phyloP scores from a whole-genome alignment of 2,888 invertebrate species.

The Platerodrilus igneus region DNA sequence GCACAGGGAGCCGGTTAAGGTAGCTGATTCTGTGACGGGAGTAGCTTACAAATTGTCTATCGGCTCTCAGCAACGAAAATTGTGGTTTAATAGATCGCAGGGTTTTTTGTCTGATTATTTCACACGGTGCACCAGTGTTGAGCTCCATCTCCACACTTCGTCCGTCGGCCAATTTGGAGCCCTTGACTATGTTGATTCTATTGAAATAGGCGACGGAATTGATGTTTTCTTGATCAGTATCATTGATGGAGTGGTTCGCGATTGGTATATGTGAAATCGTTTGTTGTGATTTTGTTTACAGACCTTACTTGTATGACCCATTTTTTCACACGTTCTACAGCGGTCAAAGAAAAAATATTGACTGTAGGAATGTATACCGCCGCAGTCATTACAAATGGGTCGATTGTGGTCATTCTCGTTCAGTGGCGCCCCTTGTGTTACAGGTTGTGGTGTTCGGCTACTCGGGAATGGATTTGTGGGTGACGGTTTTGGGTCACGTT shows the following conservation, averaged over 20 bases:
- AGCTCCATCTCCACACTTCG: slow-evolving; percentile 13
- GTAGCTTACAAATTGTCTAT: slow-evolving; percentile 13
- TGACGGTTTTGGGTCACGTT: neutral
- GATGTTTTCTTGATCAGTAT: no score
- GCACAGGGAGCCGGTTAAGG: no score
- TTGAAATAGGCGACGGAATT: no score
- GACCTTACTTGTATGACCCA: slow-evolving; percentile 12
- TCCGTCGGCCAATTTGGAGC: slow-evolving; percentile 12
- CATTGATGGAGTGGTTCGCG: no score
- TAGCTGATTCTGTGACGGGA: slow-evolving; percentile 13
- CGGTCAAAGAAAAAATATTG: slow-evolving; percentile 11
- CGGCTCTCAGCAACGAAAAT: neutral
- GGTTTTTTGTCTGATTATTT: slow-evolving; percentile 11
- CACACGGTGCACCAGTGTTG: slow-evolving; percentile 19
- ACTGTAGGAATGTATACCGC: slow-evolving; percentile 10
- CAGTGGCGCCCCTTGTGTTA: no score
- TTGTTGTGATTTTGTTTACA: slow-evolving; percentile 5
- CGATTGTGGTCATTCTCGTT: no score
- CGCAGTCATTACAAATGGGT: neutral
- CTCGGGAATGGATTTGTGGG: no score
- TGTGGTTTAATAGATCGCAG: neutral
- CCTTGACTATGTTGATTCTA: no score
- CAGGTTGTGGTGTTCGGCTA: no score
- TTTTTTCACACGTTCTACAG: slow-evolving; percentile 10
- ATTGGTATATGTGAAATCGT: neutral